Percentiles rank a stretch among this genome's conserved stretches.
phyloP scores from a whole-genome alignment of 2,113 vertebrate species.

The Tragelaphus scriptus region DNA sequence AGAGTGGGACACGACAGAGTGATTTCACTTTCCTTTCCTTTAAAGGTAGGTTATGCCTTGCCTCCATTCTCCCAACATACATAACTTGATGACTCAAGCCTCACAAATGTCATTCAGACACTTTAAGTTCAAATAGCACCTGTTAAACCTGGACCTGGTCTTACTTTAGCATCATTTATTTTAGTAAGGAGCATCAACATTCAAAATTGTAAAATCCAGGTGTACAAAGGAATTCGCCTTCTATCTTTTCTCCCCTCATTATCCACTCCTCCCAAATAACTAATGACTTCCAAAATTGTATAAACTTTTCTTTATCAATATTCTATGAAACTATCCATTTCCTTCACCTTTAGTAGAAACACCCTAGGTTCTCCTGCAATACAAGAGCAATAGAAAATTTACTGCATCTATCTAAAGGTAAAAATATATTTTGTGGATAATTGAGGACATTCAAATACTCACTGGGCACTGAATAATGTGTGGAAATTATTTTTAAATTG shows the following conservation, averaged over 20 bases:
- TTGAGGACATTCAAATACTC: not conserved
- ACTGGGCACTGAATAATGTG: not conserved
- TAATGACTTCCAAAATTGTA: not conserved
- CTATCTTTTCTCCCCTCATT: not conserved
- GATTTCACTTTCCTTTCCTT: not conserved
- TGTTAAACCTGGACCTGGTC: not conserved
- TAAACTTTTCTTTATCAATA: not conserved
- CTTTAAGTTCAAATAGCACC: not conserved
- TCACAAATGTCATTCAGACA: not conserved
- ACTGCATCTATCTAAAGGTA: not conserved
- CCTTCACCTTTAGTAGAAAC: not conserved
- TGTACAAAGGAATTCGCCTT: not conserved
- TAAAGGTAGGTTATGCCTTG: not conserved
- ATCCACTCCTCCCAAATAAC: not conserved
- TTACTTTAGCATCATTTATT: not conserved
- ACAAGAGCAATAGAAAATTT: not conserved
- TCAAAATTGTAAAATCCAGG: not conserved
- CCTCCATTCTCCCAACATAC: not conserved
- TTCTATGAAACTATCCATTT: not conserved
- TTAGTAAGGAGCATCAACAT: not conserved
- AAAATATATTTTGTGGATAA: not conserved
- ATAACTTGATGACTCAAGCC: not conserved
- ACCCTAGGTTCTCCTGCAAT: not conserved
- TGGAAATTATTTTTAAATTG: not conserved
- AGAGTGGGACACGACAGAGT: rapidly evolving